Evolutionary conservation across 2,888 invertebrate species (phyloP), one percentile per base, ranked within the genome.

Genomic region (Glyphotaelius pellucidus): DNA sequence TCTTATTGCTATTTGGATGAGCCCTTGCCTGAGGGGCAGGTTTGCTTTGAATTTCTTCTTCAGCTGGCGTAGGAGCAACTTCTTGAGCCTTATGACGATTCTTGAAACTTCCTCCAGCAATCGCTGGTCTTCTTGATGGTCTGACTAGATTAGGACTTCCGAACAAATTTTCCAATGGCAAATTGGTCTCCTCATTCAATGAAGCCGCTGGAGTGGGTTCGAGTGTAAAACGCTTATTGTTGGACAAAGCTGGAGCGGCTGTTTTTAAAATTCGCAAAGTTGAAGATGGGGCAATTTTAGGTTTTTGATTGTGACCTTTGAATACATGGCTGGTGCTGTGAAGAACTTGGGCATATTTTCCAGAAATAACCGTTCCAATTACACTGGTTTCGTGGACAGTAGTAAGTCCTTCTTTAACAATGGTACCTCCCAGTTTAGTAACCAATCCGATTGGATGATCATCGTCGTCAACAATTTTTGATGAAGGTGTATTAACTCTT

Each of bases 301-400:
- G 96, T 94, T 97, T 96, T 93, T 96, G 96, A 3, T 95, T 96
- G 88, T 95, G 93, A 52, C 95, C 94, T 93, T 95, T 94, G 92
- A 97, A 95, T 80, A 98, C 95, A 94, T 97, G 97, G 0, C 98
- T 98, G 81, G 98, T 98, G 94, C 98, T 98, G 94, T 98, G 98
- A 52, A 98, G 95, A 15, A 98, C 97, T 95, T 98, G 98, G 4
- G 98, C 98, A 95, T 98, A 98, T 95, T 98, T 98, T 80, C 98
- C 98, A 89, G 98, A 97, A 94, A 98, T 98, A 94, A 97, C 98
- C 5, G 98, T 98, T 42, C 98, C 98, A 94, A 98, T 98, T n/a
- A 98, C 98, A 94, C 98, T 98, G 0, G 98, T 98, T 95, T 98
- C 98, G 94, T 98, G 98, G 11, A 98, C 97, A 0, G 98, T 98